Evolutionary conservation across 1,140 invertebrate species (phyloP).

Genomic region (Trypoxylus dichotomus): DNA sequence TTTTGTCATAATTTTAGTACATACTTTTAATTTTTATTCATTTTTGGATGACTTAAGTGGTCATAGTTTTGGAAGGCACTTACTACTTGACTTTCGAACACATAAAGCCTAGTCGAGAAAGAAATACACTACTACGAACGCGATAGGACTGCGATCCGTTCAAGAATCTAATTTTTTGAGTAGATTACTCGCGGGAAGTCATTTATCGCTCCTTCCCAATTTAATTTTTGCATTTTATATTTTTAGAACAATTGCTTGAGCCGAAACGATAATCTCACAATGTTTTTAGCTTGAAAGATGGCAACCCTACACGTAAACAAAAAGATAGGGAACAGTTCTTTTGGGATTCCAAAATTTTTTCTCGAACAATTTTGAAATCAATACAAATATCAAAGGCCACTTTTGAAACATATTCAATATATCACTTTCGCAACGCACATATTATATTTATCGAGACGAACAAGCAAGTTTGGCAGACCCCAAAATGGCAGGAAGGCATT

Average conservation of each 20-base stretch:
- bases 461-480: conserved; percentile 51
- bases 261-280: background rate
- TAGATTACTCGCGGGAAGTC: background rate
- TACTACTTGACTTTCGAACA: conserved; percentile 55
- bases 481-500: conserved; percentile 54
- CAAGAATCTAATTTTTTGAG: background rate
- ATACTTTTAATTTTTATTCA: conserved; percentile 21
- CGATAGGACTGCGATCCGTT: conserved; percentile 10
- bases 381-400: conserved; percentile 36
- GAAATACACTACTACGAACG: conserved; percentile 34
- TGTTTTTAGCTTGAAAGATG: background rate
- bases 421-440: conserved; percentile 33
- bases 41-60: conserved; percentile 52
- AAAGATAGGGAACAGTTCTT: conserved; percentile 20
- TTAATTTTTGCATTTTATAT: background rate
- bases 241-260: background rate
- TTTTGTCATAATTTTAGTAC: conserved; percentile 51
- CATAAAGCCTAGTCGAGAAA: conserved; percentile 53
- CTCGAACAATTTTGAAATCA: conserved; percentile 28
- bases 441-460: conserved; percentile 32
- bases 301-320: background rate
- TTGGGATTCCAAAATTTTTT: conserved; percentile 32
- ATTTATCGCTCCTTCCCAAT: background rate
- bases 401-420: conserved; percentile 36
- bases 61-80: conserved; percentile 54